Base-by-base conservation (phyloP, 2,797 vertebrate genomes). In the Phoeniculus purpureus region DNA sequence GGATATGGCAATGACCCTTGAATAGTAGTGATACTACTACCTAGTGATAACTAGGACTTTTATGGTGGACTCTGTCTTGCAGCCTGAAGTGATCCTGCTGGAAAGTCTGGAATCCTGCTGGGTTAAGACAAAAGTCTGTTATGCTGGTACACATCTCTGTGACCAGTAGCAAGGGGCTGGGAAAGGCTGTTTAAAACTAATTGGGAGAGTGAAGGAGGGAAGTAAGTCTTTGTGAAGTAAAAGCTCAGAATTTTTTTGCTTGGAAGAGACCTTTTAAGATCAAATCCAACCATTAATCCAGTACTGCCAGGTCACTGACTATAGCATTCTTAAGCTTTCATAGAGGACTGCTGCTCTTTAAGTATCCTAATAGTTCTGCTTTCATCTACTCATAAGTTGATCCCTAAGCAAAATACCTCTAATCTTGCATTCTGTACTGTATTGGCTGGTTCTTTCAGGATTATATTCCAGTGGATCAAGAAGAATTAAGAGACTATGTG, bases 401-500 rank as follows among this genome's bases (percentile, higher is more conserved):
- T 55, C 16, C 10, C 17, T 61, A 31, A 65, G 15, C 5, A 7
- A 59, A 83, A 83, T 34, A 59, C 17, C 16, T 16, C 25, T 67
- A 29, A 45, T 56, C 29, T 74, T 65, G 23, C 82, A 15, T 83
- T 87, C 18, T 2, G 1, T 72, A 9, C 25, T 60, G 2, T 94
- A 27, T 61, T 74, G 32, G 25, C 59, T 85, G 27, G 18, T 90
- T 91, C 26, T 87, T 92, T 47, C 81, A 99, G 99, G 99, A 99
- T 96, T 99, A 99, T 85, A 98, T 99, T 94, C 99, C 99, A 79
- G 99, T 99, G 83, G 99, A 99, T 95, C 99, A 99, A 79, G 99
- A 99, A 95, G 99, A 99, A 94, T 92, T 99, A 79, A 98, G 99
- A 85, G 99, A 99, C 92, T 99, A 99, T 5, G 99, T 99, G 80